Conservation (phyloP, 1,140 invertebrate genomes). For the Wiebesia pumilae region DNA sequence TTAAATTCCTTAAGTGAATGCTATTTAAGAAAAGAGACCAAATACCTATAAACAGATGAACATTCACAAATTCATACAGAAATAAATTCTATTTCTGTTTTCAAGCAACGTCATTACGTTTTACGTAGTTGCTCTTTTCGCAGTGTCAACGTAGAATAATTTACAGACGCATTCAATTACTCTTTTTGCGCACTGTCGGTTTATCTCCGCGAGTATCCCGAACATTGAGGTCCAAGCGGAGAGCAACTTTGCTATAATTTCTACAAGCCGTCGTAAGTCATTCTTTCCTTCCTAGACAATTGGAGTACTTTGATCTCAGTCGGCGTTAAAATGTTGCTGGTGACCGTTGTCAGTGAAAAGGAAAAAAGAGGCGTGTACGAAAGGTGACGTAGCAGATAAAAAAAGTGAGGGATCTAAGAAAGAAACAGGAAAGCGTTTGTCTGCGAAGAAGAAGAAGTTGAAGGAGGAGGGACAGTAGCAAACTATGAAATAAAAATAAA, state of each 20-base stretch:
- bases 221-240: background rate
- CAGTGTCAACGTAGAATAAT: conserved; percentile 25
- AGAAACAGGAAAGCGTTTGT: background rate
- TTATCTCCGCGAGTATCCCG: background rate
- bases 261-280: conserved; percentile 14
- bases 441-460: background rate
- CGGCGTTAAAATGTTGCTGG: background rate
- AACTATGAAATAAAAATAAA: conserved; percentile 35
- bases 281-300: conserved; percentile 4
- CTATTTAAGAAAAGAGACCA: background rate
- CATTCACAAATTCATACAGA: background rate
- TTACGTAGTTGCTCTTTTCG: conserved; percentile 38
- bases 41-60: background rate
- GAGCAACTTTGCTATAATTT: conserved; percentile 39
- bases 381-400: background rate
- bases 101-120: background rate
- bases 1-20: background rate
- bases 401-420: background rate
- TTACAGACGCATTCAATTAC: background rate
- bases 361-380: background rate
- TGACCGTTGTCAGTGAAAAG: background rate
- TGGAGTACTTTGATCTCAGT: background rate
- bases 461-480: background rate
- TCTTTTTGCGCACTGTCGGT: background rate
- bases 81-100: background rate